Conservation (phyloP, 2,888 invertebrate genomes). For the Abscondita cerata region DNA sequence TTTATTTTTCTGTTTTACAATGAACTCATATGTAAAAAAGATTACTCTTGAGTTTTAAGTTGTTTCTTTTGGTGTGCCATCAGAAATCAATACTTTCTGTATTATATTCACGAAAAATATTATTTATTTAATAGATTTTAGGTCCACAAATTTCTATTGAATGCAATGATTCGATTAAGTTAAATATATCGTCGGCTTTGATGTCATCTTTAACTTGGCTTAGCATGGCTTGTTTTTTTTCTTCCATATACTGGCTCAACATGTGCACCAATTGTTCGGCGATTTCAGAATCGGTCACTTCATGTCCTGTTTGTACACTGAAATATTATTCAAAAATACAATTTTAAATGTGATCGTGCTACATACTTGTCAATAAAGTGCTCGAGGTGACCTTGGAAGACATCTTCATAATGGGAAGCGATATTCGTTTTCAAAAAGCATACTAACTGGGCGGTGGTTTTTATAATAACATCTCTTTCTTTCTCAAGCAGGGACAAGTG, state of each 20-base stretch:
- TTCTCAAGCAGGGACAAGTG: conserved; percentile 33
- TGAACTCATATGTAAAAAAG: too few species aligned
- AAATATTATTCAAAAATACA: conserved; percentile 22
- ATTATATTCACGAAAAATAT: too few species aligned
- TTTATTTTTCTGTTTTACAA: too few species aligned
- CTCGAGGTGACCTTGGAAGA: conserved; percentile 49
- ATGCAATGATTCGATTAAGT: conserved; percentile 42
- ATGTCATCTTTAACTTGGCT: conserved; percentile 19
- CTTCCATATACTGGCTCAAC: conserved; percentile 44
- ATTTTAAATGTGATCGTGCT: too few species aligned
- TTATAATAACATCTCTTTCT: conserved; percentile 46
- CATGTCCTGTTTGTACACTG: conserved; percentile 45
- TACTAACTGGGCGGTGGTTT: conserved; percentile 51
- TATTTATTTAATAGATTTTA: too few species aligned
- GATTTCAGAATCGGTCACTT: conserved; percentile 34
- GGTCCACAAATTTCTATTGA: conserved; percentile 45
- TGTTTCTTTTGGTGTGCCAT: too few species aligned
- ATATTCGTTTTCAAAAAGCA: conserved; percentile 53
- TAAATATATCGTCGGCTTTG: conserved; percentile 42
- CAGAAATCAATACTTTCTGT: too few species aligned
- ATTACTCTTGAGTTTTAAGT: too few species aligned
- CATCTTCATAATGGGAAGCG: conserved; percentile 50
- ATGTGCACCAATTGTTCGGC: conserved; percentile 42
- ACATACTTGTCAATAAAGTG: conserved; percentile 51
- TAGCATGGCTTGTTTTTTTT: conserved; percentile 43